Percentiles rank a stretch among this genome's conserved stretches.
Evolutionary conservation across 1,140 invertebrate species (phyloP).

Genomic region (Temnothorax nylanderi): DNA sequence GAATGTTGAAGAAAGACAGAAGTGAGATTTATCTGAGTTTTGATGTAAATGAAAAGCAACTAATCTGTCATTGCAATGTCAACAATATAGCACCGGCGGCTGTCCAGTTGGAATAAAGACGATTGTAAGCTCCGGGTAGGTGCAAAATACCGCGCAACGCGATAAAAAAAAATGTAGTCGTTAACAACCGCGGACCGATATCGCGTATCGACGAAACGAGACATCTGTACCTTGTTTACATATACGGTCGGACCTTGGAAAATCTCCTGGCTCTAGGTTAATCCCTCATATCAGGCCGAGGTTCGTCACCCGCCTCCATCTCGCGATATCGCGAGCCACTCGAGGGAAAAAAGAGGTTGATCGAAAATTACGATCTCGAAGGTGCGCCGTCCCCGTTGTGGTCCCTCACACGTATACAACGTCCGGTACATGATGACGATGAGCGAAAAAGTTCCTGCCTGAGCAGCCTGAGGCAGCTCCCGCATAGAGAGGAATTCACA

Average conservation of each 20-base stretch:
- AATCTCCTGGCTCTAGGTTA: conserved; percentile 8
- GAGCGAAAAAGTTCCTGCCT: too few species aligned
- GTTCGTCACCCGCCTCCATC: neutral
- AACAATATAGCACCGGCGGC: neutral
- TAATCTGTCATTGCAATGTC: neutral
- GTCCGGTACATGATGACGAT: neutral
- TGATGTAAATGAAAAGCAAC: too few species aligned
- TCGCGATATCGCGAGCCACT: neutral
- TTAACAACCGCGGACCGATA: neutral
- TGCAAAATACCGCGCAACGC: neutral
- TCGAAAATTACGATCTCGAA: neutral
- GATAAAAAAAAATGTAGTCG: neutral
- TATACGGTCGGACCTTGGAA: neutral
- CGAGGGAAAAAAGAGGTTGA: neutral
- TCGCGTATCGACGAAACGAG: neutral
- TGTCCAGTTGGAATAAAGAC: neutral
- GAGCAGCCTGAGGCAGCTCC: neutral
- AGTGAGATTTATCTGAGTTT: too few species aligned
- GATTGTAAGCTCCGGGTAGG: neutral
- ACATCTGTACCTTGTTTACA: conserved; percentile 24
- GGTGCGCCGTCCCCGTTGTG: neutral
- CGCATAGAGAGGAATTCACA: neutral
- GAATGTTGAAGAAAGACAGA: too few species aligned
- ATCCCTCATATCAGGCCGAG: neutral
- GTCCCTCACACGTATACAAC: neutral